These are phyloP conservation scores for Prorops nasuta DNA, from an alignment of 1,140 invertebrate genomes.

Conservation along the genomic window DNA sequence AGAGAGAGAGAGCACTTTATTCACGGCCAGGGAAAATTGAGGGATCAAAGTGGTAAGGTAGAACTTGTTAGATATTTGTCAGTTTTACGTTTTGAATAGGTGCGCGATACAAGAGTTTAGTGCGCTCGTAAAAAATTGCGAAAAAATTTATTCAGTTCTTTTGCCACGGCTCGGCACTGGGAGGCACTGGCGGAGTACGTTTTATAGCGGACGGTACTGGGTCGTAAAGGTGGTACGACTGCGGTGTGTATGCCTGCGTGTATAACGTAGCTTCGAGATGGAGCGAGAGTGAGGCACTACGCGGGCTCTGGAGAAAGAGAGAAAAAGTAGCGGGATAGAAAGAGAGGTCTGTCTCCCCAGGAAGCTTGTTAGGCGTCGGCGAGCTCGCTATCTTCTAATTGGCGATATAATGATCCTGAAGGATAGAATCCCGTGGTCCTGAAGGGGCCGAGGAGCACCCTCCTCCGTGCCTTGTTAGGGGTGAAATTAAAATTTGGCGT, in stretches of 20 bases:
- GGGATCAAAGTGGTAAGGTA: no score
- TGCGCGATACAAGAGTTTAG: background rate
- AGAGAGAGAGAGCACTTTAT: no score
- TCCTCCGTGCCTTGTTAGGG: slow-evolving; percentile 49
- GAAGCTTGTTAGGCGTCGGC: slow-evolving; percentile 57
- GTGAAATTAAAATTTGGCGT: slow-evolving; percentile 54
- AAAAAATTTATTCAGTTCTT: background rate
- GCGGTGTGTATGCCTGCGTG: background rate
- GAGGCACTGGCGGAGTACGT: background rate
- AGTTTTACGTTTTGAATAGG: background rate
- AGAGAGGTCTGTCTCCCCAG: slow-evolving; percentile 42
- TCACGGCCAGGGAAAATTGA: no score
- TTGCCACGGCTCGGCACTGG: no score
- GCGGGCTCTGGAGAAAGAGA: no score
- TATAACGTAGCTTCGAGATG: background rate
- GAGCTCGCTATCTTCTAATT: slow-evolving; percentile 56
- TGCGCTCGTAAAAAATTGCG: no score
- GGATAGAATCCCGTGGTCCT: slow-evolving; percentile 51
- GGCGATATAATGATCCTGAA: slow-evolving; percentile 59
- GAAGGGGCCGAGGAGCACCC: slow-evolving; percentile 43
- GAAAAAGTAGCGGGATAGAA: background rate
- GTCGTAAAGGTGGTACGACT: background rate
- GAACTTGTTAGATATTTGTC: no score
- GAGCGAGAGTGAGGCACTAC: slow-evolving; percentile 3
- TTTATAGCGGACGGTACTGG: background rate